phyloP scores from a whole-genome alignment of 2,888 invertebrate species.

The Magallana nippona region DNA sequence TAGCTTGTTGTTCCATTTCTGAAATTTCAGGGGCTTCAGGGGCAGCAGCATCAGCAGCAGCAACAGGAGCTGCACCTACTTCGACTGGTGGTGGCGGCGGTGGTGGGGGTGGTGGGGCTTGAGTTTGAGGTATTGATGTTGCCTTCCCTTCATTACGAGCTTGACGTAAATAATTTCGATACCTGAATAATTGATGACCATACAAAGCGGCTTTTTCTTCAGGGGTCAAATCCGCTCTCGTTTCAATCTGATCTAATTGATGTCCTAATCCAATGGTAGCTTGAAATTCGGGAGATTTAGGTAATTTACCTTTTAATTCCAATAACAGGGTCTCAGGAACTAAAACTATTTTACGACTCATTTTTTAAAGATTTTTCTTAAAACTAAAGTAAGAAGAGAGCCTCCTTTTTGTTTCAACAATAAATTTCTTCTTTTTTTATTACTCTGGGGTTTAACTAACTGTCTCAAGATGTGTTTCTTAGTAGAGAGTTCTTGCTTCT shows the following conservation, averaged over 20 bases:
- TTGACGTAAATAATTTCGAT: neutral
- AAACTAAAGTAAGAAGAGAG: too few relatives aligned
- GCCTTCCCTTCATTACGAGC: neutral
- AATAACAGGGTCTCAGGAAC: neutral
- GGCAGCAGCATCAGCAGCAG: too few relatives aligned
- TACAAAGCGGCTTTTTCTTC: neutral
- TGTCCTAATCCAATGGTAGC: neutral
- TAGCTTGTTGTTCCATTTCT: too few relatives aligned
- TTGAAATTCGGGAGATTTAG: neutral
- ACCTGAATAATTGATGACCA: neutral
- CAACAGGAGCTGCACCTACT: neutral
- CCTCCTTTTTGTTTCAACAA: neutral
- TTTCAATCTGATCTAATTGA: neutral
- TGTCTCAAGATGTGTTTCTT: neutral
- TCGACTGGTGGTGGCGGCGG: too few relatives aligned
- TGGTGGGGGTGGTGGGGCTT: too few relatives aligned
- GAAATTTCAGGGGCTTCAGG: too few relatives aligned
- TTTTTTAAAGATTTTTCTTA: neutral
- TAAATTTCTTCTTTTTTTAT: neutral
- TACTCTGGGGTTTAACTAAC: neutral
- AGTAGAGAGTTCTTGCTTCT: neutral
- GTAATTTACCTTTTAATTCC: neutral
- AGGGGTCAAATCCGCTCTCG: neutral
- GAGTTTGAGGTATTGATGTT: neutral
- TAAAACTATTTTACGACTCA: constrained; percentile 9